phyloP scores from a whole-genome alignment of 2,797 vertebrate species.

The Enteromius thamalakanensis region DNA sequence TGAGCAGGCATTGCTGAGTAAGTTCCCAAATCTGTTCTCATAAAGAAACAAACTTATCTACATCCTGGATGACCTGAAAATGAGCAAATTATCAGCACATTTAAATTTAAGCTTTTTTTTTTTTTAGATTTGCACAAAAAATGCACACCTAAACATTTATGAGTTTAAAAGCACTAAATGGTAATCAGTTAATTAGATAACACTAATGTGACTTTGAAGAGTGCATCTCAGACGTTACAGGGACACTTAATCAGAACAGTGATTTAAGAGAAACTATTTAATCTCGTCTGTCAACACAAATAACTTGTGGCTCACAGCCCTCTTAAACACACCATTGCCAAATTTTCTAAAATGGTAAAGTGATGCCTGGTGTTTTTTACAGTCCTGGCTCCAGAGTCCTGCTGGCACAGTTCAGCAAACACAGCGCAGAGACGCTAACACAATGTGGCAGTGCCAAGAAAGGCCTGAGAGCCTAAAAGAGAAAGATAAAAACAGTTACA shows the following conservation, averaged over 20 bases:
- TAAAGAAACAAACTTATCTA: not conserved
- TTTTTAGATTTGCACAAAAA: not conserved
- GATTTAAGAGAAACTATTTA: not conserved
- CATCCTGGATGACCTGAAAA: not conserved
- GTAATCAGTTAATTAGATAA: not conserved
- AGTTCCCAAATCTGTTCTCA: not conserved
- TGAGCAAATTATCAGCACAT: not conserved
- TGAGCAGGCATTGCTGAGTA: not conserved
- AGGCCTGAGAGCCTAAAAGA: constrained; percentile 11
- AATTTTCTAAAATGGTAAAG: constrained; percentile 11
- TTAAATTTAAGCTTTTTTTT: not conserved
- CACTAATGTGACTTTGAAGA: not conserved
- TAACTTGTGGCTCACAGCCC: constrained; percentile 22
- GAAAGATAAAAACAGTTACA: constrained; percentile 8
- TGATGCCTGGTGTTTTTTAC: constrained; percentile 38
- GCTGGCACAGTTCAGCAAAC: constrained; percentile 28
- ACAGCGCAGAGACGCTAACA: constrained; percentile 35
- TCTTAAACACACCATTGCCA: constrained; percentile 37
- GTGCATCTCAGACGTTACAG: not conserved
- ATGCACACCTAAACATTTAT: not conserved
- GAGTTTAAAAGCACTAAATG: no score
- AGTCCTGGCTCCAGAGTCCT: constrained; percentile 45
- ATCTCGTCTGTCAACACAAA: constrained; percentile 25
- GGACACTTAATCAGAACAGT: not conserved
- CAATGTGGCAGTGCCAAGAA: constrained; percentile 40